Evolutionary conservation across 1,140 invertebrate genomes (phyloP), one percentile per base, ranked within the genome.

Genomic region (Bradysia coprophila): DNA sequence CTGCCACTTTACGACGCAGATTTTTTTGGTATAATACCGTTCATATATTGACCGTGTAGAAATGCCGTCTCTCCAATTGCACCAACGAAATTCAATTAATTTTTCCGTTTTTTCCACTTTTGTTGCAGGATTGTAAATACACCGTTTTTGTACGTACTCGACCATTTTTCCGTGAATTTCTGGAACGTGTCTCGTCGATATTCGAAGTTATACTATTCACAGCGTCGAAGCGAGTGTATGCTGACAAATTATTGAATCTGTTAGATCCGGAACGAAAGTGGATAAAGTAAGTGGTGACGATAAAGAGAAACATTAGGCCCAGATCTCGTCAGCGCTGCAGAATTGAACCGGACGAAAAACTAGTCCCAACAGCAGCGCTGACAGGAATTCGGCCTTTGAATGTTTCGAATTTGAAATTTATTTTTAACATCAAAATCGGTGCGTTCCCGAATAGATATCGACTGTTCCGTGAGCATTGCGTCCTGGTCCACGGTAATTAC

Each of bases 151-250:
- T 94, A 1, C 70, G 91, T 47, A 92, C 91, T 3, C 69, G 93
- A 42, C 93, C 93, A 0, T 84, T 73, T 54, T 92, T 95, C 57
- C 69, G 76, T 10, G 89, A 94, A 65, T 97, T 97, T 64, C 71
- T 97, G 46, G 84, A 93, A 52, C 68, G 76, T 43, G 86, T 96
- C 9, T 91, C 90, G 0, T 72, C 82, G 13, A 56, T 87, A 31
- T 97, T 90, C 65, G 93, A 97, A 65, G 90, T 97, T 5, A 94
- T 96, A 42, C 63, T 96, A 15, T 97, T 96, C 63, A 97, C 93
- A 2, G 93, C 93, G 10, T 91, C 85, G 48, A 96, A 96, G 63
- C 73, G 90, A 43, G 86, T 95, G 19, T 97, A 97, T 57, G 92
- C 92, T 0, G 89, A 96, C 61, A 89, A 94, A 56, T 69, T 97